These are phyloP conservation scores for Uropetala carovei DNA, from an alignment of 2,888 invertebrate species.

Conservation along the genomic window DNA sequence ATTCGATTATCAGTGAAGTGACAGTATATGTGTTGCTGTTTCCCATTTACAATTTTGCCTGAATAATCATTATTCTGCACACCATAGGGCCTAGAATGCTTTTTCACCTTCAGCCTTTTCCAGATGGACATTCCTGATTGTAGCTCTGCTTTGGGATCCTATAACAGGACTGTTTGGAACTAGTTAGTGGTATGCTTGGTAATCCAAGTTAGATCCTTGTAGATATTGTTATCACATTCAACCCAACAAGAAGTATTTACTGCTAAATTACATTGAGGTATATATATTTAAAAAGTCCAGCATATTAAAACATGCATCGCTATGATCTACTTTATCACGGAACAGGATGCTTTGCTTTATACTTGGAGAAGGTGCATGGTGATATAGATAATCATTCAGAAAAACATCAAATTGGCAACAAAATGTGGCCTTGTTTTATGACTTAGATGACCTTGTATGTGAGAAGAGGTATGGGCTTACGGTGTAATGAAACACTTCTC, in stretches of 20 bases:
- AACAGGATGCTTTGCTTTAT: neutral
- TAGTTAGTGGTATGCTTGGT: neutral
- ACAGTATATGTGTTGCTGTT: neutral
- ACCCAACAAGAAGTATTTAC: neutral
- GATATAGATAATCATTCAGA: neutral
- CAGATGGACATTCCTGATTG: neutral
- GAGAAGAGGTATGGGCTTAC: too few relatives aligned
- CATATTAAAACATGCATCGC: neutral
- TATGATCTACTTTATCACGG: neutral
- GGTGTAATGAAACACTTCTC: too few relatives aligned
- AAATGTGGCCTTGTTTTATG: too few relatives aligned
- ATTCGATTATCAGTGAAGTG: neutral
- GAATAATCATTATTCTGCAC: neutral
- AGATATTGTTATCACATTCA: too few relatives aligned
- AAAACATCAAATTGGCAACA: neutral
- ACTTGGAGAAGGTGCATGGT: neutral
- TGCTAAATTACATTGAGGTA: neutral
- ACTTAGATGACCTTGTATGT: too few relatives aligned
- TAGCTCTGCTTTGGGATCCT: neutral
- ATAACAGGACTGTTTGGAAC: neutral
- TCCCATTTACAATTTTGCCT: neutral
- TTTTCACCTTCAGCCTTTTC: neutral
- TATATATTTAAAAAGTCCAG: neutral
- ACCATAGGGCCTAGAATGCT: neutral
- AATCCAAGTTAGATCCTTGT: neutral